phyloP scores from a whole-genome alignment of 2,888 invertebrate genomes.

The Eubasilissa splendida region DNA sequence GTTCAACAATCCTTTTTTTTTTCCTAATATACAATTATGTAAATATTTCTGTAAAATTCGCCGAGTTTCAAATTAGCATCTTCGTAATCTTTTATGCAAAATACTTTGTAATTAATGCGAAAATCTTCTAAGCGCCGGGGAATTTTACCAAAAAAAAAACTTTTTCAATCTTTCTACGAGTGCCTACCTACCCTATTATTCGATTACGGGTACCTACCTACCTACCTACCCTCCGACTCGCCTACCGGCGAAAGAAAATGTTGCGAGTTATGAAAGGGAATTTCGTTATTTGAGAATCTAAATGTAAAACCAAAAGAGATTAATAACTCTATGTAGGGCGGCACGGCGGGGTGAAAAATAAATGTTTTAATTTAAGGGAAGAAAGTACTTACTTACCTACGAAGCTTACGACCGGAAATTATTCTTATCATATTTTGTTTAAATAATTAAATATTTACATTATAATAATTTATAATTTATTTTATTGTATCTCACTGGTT shows the following conservation, averaged over 20 bases:
- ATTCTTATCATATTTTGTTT: too few species aligned
- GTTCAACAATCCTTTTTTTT: not conserved
- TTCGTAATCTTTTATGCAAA: slow-evolving; percentile 37
- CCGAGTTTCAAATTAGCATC: slow-evolving; percentile 16
- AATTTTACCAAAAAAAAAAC: slow-evolving; percentile 17
- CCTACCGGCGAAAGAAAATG: not conserved
- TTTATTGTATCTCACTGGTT: too few species aligned
- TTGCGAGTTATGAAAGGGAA: not conserved
- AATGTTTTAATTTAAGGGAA: too few species aligned
- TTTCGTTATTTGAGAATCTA: too few species aligned
- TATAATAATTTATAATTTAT: too few species aligned
- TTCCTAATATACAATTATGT: slow-evolving; percentile 3
- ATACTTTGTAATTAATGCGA: slow-evolving; percentile 23
- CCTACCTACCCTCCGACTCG: too few species aligned
- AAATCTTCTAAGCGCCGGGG: not conserved
- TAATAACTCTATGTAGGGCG: too few species aligned
- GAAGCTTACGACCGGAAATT: too few species aligned
- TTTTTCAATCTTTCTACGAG: not conserved
- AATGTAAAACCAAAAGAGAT: too few species aligned
- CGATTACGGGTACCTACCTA: not conserved
- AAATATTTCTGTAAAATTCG: slow-evolving; percentile 13
- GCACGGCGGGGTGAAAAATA: too few species aligned
- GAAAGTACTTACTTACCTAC: too few species aligned
- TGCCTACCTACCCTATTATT: not conserved
- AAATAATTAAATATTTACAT: too few species aligned